Base-by-base conservation (phyloP, 2,888 invertebrate genomes). In the Phragmatobia fuliginosa region DNA sequence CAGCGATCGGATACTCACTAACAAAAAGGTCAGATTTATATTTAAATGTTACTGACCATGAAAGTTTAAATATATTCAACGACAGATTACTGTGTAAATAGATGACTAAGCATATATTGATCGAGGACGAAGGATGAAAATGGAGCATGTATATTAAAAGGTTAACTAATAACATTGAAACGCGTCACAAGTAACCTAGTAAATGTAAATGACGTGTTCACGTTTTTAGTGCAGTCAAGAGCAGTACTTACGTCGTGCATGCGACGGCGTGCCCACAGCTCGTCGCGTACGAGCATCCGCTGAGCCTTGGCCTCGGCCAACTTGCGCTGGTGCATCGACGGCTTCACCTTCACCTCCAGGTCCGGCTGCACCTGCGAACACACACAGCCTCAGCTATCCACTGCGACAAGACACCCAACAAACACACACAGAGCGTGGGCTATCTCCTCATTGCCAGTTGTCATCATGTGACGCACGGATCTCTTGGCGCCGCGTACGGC, bases 321-420 rank as follows among this genome's bases (percentile, higher is more conserved):
- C 87, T 98, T 98, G 63, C 98, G 96, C 86, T 94, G 77, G 87
- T 98, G 97, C 80, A 98, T 96, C 61, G 98, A 98, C 21, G 99
- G 99, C 92, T 99, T 99, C 83, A 99, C 98, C 90, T 99, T 99
- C 61, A 99, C 99, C 66, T 99, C 97, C 81, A 99, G 95, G 91
- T 98, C 98, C 0, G 99, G 99, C 74, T 96, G 96, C 36, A 96
- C 96, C 95, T 95, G 84, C 6, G n/a, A 62, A 8, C 41, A 36
- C 38, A 4, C 28, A 2, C 31, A 31, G 1, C 14, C 25, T 56
- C 14, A 14, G 25, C 11, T 11, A 11, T 28, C 25, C 25, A 1
- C 28, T 14, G 2, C 45, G 21, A 3, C 1, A 14, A 14, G 25
- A 25, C n/a, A n/a, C n/a, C n/a, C n/a, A n/a, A n/a, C n/a, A 11